These are phyloP conservation scores for Limnephilus rhombicus DNA, from an alignment of 2,888 invertebrate species.

Conservation along the genomic window DNA sequence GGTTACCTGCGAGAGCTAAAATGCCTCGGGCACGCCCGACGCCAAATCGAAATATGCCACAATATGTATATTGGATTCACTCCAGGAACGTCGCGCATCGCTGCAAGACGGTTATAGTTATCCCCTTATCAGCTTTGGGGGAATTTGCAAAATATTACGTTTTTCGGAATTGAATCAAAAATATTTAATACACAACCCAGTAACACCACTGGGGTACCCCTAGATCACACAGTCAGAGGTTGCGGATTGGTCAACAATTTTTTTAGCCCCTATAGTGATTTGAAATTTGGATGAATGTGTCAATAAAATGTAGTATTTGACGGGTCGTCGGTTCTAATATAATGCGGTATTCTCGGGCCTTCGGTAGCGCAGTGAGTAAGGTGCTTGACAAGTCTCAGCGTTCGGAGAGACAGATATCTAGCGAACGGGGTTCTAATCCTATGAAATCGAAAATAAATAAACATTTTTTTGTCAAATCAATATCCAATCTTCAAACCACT, in stretches of 20 bases:
- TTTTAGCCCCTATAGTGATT: too few relatives aligned
- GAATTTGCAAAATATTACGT: background rate
- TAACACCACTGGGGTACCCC: background rate
- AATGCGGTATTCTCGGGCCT: too few relatives aligned
- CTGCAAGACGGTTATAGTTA: background rate
- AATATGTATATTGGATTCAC: conserved; percentile 54
- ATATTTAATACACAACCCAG: background rate
- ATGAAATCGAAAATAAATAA: too few relatives aligned
- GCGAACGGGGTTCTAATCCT: too few relatives aligned
- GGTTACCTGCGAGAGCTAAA: conserved; percentile 45
- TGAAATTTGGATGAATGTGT: too few relatives aligned
- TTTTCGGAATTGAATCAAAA: background rate
- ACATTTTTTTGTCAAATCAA: too few relatives aligned
- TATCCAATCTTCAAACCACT: too few relatives aligned
- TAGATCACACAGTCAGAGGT: background rate
- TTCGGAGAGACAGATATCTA: too few relatives aligned
- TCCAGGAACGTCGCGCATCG: background rate
- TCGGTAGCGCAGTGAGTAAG: too few relatives aligned
- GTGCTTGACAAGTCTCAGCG: too few relatives aligned
- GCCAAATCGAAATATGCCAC: conserved; percentile 62
- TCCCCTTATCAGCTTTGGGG: background rate
- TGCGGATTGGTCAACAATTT: background rate
- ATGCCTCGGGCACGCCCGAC: conserved; percentile 44
- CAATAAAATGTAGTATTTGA: too few relatives aligned
- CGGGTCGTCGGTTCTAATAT: too few relatives aligned